Conservation (phyloP, 1,140 invertebrate species). For the Drosophila tristis region DNA sequence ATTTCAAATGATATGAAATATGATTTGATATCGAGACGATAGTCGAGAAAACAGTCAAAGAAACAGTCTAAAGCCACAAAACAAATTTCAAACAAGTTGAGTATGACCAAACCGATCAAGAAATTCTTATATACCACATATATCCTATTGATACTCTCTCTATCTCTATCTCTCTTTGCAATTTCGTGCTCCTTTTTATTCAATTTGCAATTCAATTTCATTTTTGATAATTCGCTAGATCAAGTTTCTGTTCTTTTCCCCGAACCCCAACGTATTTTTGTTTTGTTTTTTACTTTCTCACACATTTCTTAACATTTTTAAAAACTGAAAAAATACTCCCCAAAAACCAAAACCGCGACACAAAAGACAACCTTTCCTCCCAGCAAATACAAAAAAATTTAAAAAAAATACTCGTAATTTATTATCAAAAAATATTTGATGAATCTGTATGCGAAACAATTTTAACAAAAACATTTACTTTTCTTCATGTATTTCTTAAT, state of each 20-base stretch:
- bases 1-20: constrained; percentile 31
- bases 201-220: constrained; percentile 58
- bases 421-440: constrained; percentile 16
- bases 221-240: constrained; percentile 49
- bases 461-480: constrained; percentile 75
- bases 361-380: constrained; percentile 39
- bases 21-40: constrained; percentile 43
- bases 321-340: constrained; percentile 18
- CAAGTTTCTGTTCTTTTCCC: constrained; percentile 24
- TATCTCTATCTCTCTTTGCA: constrained; percentile 63
- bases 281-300: constrained; percentile 25
- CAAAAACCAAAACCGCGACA: constrained; percentile 31
- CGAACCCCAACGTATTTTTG: constrained; percentile 1
- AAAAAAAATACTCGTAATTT: constrained; percentile 51
- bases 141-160: constrained; percentile 64
- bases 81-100: constrained; percentile 77
- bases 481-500: constrained; percentile 81
- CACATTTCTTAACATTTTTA: constrained; percentile 43
- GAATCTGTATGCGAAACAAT: constrained; percentile 63
- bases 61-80: constrained; percentile 61
- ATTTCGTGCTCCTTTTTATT: constrained; percentile 69
- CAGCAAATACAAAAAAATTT: constrained; percentile 39
- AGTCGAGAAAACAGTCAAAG: constrained; percentile 26
- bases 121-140: constrained; percentile 56
- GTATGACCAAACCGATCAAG: constrained; percentile 70